A percentile compares a stretch with the other conserved stretches of the same genome.
phyloP scores from a whole-genome alignment of 2,888 invertebrate genomes.

The Ennomos fuscantarius region DNA sequence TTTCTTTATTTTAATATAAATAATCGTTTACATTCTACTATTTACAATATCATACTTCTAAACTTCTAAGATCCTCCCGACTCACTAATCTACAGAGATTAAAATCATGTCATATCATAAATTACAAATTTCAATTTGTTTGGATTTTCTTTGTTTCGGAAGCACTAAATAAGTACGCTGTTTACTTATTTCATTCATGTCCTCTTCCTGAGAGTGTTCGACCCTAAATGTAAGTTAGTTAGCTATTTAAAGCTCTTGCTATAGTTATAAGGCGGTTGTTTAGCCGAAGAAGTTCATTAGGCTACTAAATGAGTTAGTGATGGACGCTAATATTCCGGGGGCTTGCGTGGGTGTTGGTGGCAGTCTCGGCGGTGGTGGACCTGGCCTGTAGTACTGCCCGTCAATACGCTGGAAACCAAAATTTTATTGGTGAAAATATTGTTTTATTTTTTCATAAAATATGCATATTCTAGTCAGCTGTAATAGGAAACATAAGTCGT shows the following conservation, averaged over 20 bases:
- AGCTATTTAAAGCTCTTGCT: slow-evolving; percentile 19
- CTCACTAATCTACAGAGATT: slow-evolving; percentile 6
- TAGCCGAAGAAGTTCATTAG: slow-evolving; percentile 92
- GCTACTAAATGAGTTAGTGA: slow-evolving; percentile 91
- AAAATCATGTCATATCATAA: slow-evolving; percentile 3
- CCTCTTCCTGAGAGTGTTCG: too few species aligned
- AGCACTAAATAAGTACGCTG: too few species aligned
- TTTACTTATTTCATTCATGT: too few species aligned
- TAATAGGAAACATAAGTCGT: too few species aligned
- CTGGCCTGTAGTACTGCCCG: slow-evolving; percentile 88
- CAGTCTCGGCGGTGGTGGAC: slow-evolving; percentile 71
- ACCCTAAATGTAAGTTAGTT: slow-evolving; percentile 3
- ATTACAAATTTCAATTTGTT: too few species aligned
- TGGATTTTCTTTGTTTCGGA: too few species aligned
- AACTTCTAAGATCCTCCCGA: neutral
- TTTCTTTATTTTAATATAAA: slow-evolving; percentile 29
- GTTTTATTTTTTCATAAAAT: neutral
- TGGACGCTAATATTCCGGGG: slow-evolving; percentile 89
- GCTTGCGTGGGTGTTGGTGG: slow-evolving; percentile 77
- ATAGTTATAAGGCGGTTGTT: slow-evolving; percentile 13
- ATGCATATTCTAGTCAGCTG: too few species aligned
- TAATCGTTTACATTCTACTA: slow-evolving; percentile 20
- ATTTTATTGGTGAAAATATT: neutral
- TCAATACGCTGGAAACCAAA: slow-evolving; percentile 86
- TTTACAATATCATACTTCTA: slow-evolving; percentile 24